Conservation (phyloP, 2,113 vertebrate species). For the Cottus gobio region DNA sequence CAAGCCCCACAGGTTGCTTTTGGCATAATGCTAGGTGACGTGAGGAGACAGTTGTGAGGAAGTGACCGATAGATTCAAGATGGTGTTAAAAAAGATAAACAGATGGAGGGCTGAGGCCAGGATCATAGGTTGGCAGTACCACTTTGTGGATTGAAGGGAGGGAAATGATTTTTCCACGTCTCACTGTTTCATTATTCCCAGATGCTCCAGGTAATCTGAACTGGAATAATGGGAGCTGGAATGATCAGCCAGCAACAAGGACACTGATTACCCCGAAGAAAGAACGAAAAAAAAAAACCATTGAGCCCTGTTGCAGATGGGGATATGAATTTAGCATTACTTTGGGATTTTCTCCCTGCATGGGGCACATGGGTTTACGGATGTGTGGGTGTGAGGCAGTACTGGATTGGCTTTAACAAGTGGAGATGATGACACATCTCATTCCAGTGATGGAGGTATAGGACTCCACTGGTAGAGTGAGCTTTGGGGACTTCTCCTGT, state of each 20-base stretch:
- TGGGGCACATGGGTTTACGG: slow-evolving; percentile 23
- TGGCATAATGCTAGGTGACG: slow-evolving; percentile 61
- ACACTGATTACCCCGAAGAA: slow-evolving; percentile 66
- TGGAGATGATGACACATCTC: slow-evolving; percentile 54
- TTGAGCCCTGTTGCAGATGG: slow-evolving; percentile 46
- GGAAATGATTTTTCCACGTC: slow-evolving; percentile 80
- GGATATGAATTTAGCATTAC: slow-evolving; percentile 61
- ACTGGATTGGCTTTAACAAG: slow-evolving; percentile 25
- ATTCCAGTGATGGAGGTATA: slow-evolving; percentile 43
- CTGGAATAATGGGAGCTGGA: slow-evolving; percentile 62
- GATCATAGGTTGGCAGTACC: slow-evolving; percentile 64
- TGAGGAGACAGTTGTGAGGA: slow-evolving; percentile 59
- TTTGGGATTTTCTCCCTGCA: slow-evolving; percentile 59
- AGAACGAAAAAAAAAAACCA: slow-evolving; percentile 14
- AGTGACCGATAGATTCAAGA: slow-evolving; percentile 77
- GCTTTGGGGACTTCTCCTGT: slow-evolving; percentile 38
- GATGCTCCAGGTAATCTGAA: slow-evolving; percentile 79
- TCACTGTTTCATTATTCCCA: slow-evolving; percentile 77
- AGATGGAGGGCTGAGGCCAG: slow-evolving; percentile 52
- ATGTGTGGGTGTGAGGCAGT: slow-evolving; percentile 49
- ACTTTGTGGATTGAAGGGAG: slow-evolving; percentile 49
- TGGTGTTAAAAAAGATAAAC: slow-evolving; percentile 72
- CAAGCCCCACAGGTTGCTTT: slow-evolving; percentile 31
- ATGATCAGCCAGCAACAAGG: slow-evolving; percentile 65
- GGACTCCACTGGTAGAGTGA: slow-evolving; percentile 12